Evolutionary conservation across 1,140 invertebrate species (phyloP).

Genomic region (Apis cerana): DNA sequence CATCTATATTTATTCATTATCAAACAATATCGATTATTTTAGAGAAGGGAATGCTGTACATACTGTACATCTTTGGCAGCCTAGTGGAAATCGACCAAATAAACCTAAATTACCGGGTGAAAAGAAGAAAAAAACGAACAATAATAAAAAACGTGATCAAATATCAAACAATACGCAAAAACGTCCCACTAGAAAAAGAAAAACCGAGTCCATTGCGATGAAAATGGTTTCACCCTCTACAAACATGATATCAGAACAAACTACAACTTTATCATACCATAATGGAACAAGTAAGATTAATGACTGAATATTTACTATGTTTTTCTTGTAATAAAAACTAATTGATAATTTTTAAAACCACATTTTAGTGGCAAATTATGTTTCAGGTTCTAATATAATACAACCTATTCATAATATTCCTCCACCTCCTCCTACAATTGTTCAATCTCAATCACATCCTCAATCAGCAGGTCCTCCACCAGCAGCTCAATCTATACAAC

Average conservation of each 20-base stretch:
- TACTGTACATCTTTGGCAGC: constrained; percentile 79
- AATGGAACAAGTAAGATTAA: constrained; percentile 58
- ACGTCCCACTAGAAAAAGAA: constrained; percentile 50
- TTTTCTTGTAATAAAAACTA: constrained; percentile 6
- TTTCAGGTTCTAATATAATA: constrained; percentile 68
- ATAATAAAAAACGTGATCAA: constrained; percentile 62
- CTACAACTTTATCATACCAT: constrained; percentile 65
- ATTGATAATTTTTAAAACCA: constrained; percentile 40
- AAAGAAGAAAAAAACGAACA: constrained; percentile 67
- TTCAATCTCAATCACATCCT: constrained; percentile 57
- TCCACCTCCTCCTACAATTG: constrained; percentile 46
- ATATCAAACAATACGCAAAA: constrained; percentile 36
- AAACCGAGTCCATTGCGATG: constrained; percentile 46
- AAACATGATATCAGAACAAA: constrained; percentile 64
- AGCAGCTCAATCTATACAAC: constrained; percentile 63
- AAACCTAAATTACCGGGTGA: constrained; percentile 71
- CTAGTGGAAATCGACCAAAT: constrained; percentile 78
- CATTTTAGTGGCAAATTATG: constrained; percentile 67
- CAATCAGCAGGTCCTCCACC: constrained; percentile 44
- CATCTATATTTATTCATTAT: background rate
- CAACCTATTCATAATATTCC: constrained; percentile 70
- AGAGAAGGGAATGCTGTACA: constrained; percentile 78
- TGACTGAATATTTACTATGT: background rate
- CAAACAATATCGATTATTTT: constrained; percentile 26
- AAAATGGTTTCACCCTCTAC: constrained; percentile 56